A percentile compares a stretch with the other conserved stretches of the same genome.
These are phyloP conservation scores for Sylvietta virens DNA, from an alignment of 2,113 vertebrate genomes.

Conservation along the genomic window DNA sequence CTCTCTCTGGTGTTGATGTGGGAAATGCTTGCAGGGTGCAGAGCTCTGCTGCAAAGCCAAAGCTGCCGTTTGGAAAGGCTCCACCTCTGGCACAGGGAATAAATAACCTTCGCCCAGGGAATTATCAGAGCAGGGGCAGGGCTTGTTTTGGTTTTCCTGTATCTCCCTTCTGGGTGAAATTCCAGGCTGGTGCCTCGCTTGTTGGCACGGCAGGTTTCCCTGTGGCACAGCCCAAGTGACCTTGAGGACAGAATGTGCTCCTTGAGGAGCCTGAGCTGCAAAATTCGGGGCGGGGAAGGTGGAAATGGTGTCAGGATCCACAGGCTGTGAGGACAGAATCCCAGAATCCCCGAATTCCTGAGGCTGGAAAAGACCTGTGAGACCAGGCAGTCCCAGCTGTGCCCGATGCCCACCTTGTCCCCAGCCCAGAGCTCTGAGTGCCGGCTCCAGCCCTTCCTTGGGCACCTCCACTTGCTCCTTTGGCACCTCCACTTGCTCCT, in stretches of 20 bases:
- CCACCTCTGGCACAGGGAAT: neutral
- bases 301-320: neutral
- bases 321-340: neutral
- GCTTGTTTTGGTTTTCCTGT: neutral
- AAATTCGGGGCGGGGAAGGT: neutral
- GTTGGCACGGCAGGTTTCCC: neutral
- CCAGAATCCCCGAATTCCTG: neutral
- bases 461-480: neutral
- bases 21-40: neutral
- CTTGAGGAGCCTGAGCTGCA: neutral
- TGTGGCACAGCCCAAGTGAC: neutral
- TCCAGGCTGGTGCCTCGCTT: neutral
- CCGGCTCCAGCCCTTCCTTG: neutral
- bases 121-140: neutral
- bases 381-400: accelerated
- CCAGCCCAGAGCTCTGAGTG: neutral
- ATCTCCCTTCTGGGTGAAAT: neutral
- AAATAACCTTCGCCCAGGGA: neutral
- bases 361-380: neutral
- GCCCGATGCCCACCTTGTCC: neutral
- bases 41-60: neutral
- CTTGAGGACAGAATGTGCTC: neutral
- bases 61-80: accelerated
- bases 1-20: neutral
- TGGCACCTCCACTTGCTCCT: neutral